A percentile compares a stretch with the other conserved stretches of the same genome.
Conservation (phyloP, 2,888 invertebrate genomes). For the Argynnis bischoffii region DNA sequence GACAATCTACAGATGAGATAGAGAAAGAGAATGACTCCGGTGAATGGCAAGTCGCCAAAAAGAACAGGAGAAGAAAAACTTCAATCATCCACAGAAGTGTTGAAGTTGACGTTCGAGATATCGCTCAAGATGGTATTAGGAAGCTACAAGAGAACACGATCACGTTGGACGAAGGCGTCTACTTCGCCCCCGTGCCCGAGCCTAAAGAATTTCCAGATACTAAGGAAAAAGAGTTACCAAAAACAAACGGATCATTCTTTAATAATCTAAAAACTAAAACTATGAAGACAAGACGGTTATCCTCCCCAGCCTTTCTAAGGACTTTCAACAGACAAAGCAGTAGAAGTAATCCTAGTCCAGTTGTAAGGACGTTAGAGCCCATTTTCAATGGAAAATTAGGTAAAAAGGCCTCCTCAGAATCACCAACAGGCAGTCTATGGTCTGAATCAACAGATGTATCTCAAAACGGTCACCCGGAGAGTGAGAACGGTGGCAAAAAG, state of each 20-base stretch:
- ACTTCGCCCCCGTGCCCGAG: constrained; percentile 74
- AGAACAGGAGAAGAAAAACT: constrained; percentile 76
- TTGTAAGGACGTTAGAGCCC: constrained; percentile 59
- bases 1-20: constrained; percentile 83
- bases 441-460: constrained; percentile 76
- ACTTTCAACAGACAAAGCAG: constrained; percentile 79
- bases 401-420: constrained; percentile 69
- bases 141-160: constrained; percentile 76
- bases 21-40: constrained; percentile 74
- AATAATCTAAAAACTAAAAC: constrained; percentile 75
- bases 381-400: constrained; percentile 67
- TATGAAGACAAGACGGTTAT: constrained; percentile 78
- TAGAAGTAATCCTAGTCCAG: constrained; percentile 70
- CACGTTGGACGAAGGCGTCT: constrained; percentile 81
- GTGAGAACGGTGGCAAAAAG: constrained; percentile 65
- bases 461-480: constrained; percentile 62
- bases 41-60: constrained; percentile 74
- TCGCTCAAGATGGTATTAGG: constrained; percentile 63
- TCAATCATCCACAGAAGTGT: constrained; percentile 67
- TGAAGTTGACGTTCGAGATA: constrained; percentile 57
- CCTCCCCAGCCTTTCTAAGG: constrained; percentile 83
- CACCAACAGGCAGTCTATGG: constrained; percentile 75
- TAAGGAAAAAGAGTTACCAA: constrained; percentile 61
- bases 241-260: constrained; percentile 76
- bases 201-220: constrained; percentile 63